Evolutionary conservation across 2,797 vertebrate genomes (phyloP).

Genomic region (Anomalospiza imberbis): DNA sequence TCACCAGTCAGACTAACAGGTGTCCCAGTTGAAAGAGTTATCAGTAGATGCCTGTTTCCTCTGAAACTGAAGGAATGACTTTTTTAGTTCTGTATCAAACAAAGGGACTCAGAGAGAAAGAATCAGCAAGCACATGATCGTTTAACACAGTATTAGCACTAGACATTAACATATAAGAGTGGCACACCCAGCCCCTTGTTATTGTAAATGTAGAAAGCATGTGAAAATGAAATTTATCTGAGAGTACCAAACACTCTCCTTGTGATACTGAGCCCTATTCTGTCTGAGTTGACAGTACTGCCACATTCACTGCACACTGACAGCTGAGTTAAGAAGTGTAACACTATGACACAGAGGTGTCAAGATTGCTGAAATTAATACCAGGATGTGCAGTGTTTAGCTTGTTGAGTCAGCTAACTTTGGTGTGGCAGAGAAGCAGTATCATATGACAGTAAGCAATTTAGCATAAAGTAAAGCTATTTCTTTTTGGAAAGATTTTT

Average conservation of each 20-base stretch:
- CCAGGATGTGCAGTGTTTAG: not conserved
- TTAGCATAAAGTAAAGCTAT: conserved; percentile 1
- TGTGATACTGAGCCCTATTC: not conserved
- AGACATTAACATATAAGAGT: not conserved
- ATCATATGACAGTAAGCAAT: not conserved
- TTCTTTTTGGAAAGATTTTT: not conserved
- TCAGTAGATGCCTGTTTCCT: not conserved
- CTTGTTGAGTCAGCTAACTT: conserved; percentile 47
- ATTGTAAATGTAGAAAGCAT: not conserved
- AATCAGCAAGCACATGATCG: not conserved
- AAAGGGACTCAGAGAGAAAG: not conserved
- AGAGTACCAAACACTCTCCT: not conserved
- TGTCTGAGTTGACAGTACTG: conserved; percentile 33
- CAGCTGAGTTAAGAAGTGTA: conserved; percentile 37
- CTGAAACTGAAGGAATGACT: not conserved
- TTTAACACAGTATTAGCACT: not conserved
- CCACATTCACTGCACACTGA: conserved; percentile 22
- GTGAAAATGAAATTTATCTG: not conserved
- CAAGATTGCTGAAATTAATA: conserved; percentile 43
- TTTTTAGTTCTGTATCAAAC: not conserved
- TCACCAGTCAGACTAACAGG: conserved; percentile 7
- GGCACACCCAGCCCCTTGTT: not conserved
- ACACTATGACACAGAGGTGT: conserved; percentile 30
- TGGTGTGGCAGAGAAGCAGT: not conserved
- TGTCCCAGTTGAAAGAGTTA: not conserved